phyloP scores from a whole-genome alignment of 2,888 invertebrate species.

The Phania funesta region DNA sequence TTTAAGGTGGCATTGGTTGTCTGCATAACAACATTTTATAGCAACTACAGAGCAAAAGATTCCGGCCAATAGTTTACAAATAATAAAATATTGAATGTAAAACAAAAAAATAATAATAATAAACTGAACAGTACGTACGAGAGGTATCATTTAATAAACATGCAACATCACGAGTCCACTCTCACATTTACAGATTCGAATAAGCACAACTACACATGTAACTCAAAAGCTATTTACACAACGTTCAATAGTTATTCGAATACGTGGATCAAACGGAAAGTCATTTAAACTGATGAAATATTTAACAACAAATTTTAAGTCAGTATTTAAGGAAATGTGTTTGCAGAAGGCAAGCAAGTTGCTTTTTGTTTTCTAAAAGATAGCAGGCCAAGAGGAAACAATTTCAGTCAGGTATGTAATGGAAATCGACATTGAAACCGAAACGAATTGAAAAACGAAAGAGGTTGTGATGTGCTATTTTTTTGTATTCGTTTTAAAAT shows the following conservation, averaged over 20 bases:
- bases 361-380: too few relatives aligned
- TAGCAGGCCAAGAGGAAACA: too few relatives aligned
- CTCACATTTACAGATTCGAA: background rate
- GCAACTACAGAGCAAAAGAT: background rate
- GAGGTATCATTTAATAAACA: conserved; percentile 21
- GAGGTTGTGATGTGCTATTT: too few relatives aligned
- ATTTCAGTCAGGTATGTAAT: too few relatives aligned
- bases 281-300: background rate
- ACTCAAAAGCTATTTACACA: background rate
- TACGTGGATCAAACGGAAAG: background rate
- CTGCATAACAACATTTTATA: background rate
- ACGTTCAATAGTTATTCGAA: background rate
- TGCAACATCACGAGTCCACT: conserved; percentile 7
- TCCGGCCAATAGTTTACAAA: background rate
- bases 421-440: too few relatives aligned
- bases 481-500: too few relatives aligned
- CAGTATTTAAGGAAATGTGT: too few relatives aligned
- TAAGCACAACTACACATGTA: conserved; percentile 13
- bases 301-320: background rate
- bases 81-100: conserved; percentile 2
- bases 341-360: too few relatives aligned
- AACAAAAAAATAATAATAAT: background rate
- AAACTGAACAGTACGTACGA: background rate
- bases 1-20: background rate
- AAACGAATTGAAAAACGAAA: too few relatives aligned